Conservation (phyloP, 1,140 invertebrate species). For the Triops cancriformis region DNA sequence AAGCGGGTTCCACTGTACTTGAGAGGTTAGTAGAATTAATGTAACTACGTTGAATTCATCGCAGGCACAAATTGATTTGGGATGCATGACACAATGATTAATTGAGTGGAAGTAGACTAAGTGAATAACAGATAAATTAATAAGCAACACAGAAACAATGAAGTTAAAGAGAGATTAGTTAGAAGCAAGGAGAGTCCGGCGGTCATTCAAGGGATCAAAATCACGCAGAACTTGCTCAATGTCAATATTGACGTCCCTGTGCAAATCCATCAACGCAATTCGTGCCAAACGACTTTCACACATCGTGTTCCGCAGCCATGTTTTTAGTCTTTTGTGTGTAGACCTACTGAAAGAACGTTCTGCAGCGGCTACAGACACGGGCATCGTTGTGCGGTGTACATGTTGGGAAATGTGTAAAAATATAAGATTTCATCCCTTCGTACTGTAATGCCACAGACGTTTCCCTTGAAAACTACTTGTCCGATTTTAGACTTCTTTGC, state of each 20-base stretch:
- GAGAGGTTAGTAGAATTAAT: too few species aligned
- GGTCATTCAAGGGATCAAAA: not conserved
- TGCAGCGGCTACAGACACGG: conserved; percentile 29
- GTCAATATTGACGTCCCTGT: conserved; percentile 19
- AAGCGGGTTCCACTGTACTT: too few species aligned
- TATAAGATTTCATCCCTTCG: too few species aligned
- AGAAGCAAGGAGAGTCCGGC: not conserved
- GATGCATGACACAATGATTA: too few species aligned
- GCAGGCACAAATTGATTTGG: too few species aligned
- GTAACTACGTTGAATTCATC: too few species aligned
- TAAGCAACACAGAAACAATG: not conserved
- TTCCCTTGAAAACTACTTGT: too few species aligned
- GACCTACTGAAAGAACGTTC: conserved; percentile 32
- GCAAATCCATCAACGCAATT: conserved; percentile 30
- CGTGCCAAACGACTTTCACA: conserved; percentile 30
- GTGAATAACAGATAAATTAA: not conserved
- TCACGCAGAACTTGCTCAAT: not conserved
- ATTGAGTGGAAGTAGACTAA: not conserved
- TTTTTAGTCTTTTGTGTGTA: conserved; percentile 43
- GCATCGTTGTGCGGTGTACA: not conserved
- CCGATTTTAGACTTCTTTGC: too few species aligned
- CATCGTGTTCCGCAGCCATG: conserved; percentile 36
- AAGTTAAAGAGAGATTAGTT: not conserved
- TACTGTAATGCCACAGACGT: too few species aligned
- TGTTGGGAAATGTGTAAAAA: not conserved